A percentile compares a stretch with the other conserved stretches of the same genome.
Evolutionary conservation across 2,113 vertebrate species (phyloP).

Genomic region (Cricetomys ansorgei): DNA sequence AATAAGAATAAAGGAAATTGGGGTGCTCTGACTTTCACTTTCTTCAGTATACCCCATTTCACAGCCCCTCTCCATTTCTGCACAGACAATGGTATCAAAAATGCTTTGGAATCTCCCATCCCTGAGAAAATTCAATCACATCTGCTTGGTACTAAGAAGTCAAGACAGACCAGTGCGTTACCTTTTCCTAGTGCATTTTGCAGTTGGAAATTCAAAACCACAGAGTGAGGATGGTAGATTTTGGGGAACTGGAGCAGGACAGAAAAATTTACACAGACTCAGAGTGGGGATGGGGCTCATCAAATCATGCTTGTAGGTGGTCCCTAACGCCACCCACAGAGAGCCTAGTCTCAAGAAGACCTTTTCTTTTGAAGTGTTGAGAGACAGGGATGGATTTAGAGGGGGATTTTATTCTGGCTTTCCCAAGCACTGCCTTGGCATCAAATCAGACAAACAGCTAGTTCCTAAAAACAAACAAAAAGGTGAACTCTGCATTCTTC

Average conservation of each 20-base stretch:
- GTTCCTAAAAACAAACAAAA: constrained; percentile 45
- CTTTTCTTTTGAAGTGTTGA: constrained; percentile 65
- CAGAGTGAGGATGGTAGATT: neutral
- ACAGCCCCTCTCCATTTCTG: neutral
- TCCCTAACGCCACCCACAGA: neutral
- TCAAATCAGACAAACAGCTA: constrained; percentile 58
- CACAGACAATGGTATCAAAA: neutral
- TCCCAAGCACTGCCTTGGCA: constrained; percentile 58
- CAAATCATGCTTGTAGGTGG: constrained; percentile 31
- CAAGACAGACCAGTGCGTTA: neutral
- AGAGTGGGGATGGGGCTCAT: neutral
- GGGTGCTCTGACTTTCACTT: neutral
- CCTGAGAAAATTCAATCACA: neutral
- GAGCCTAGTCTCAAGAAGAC: constrained; percentile 1
- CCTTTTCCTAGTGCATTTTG: neutral
- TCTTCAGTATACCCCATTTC: neutral
- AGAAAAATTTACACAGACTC: neutral
- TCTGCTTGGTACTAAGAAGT: neutral
- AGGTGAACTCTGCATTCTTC: neutral
- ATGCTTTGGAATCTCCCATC: neutral
- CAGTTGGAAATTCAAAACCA: neutral
- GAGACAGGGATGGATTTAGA: constrained; percentile 12
- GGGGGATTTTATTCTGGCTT: constrained; percentile 59
- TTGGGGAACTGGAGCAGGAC: neutral
- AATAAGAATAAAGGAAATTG: neutral